A percentile compares a stretch with the other conserved stretches of the same genome.
Evolutionary conservation across 1,140 invertebrate genomes (phyloP).

Genomic region (Drosophila guanche): DNA sequence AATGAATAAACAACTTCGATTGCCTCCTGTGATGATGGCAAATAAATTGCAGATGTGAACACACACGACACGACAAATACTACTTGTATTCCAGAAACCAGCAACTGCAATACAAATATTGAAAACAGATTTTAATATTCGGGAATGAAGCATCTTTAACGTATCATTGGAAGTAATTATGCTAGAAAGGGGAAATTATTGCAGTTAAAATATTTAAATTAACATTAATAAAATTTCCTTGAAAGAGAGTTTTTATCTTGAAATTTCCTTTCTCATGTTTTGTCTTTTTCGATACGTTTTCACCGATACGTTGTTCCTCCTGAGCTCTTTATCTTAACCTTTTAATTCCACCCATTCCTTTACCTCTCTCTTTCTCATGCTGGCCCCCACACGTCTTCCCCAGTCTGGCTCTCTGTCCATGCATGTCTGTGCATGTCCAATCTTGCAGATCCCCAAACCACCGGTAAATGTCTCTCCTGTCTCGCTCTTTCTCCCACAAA

Average conservation of each 20-base stretch:
- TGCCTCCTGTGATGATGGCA: slow-evolving; percentile 47
- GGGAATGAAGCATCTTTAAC: slow-evolving; percentile 1
- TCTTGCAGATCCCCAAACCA: slow-evolving; percentile 31
- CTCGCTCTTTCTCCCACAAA: slow-evolving; percentile 29
- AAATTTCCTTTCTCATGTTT: background rate
- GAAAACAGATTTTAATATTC: background rate
- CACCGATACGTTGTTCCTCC: too few species aligned
- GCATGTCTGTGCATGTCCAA: slow-evolving; percentile 23
- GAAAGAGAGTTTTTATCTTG: too few species aligned
- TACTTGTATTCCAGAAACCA: background rate
- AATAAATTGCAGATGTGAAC: slow-evolving; percentile 71
- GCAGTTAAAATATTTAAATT: background rate
- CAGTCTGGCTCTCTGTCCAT: slow-evolving; percentile 1
- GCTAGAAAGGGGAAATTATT: too few species aligned
- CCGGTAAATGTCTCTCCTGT: slow-evolving; percentile 19
- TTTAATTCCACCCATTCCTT: too few species aligned
- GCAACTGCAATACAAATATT: slow-evolving; percentile 17
- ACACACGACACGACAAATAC: slow-evolving; percentile 53
- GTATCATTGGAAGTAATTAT: background rate
- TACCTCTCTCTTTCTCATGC: background rate
- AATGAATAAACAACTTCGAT: slow-evolving; percentile 57
- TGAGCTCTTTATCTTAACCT: too few species aligned
- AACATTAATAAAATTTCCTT: background rate
- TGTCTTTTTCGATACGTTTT: background rate
- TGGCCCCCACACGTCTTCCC: background rate